Evolutionary conservation across 1,140 invertebrate species (phyloP), one percentile per base, ranked within the genome.

Genomic region (Drepana arcuata): DNA sequence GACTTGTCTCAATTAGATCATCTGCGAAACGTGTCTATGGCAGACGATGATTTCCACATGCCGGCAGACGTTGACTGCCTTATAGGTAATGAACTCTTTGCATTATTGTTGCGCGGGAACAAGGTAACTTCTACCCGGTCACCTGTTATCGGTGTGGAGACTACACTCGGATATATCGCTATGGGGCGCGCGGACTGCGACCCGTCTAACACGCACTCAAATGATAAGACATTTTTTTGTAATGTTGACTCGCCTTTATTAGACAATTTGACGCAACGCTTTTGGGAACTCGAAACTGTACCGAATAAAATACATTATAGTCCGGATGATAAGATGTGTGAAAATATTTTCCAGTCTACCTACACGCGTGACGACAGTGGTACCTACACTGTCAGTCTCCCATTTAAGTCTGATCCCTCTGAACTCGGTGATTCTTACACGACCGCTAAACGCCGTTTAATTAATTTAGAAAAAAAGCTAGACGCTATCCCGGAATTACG

Each of bases 381-480:
- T 7, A 14, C 29, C 2, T 41, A 41, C 16, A 13, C 11, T 11
- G 30, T 41, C 1, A 0, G 21, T 9, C 33, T 41, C 11, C 38
- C 38, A 1, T 33, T 41, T 12, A 14, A 7, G 3, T 6, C n/a
- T 1, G 16, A 21, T 7, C 34, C 34, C n/a, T 14, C 2, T 18
- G 10, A 18, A 11, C 13, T 41, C 2, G 31, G 38, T 16, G 28
- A 31, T 28, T 34, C 30, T 34, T n/a, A 11, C 9, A 11, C 23
- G 11, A 18, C 18, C 1, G 40, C 40, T 7, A 18, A 28, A 7
- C 31, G 18, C 1, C 25, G 40, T n/a, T 31, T 38, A 27, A 13
- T 30, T 7, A 14, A 18, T 2, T 23, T 38, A 14, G 36, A 38
- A 14, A 6, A 12, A 14, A 38, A 30, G 13, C 27, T 38, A 23